Evolutionary conservation across 2,888 invertebrate genomes (phyloP), one percentile per base, ranked within the genome.

Genomic region (Disparrhopalites patrizii): DNA sequence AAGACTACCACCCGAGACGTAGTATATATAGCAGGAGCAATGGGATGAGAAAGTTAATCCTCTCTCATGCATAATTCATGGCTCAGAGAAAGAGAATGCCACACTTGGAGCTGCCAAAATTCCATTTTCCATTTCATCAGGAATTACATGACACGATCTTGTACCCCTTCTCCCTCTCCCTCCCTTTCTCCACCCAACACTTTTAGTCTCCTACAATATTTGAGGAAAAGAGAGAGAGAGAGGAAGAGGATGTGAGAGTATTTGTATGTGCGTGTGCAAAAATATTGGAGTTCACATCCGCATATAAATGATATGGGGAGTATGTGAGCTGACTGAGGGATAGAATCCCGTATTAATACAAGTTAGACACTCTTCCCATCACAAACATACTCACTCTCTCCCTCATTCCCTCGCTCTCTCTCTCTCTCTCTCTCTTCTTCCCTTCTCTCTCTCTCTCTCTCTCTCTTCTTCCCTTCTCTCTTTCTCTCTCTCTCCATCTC

Each of bases 41-140:
- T 31, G 43, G 47, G 60, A 60, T 60, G 31, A 60, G 47, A 40
- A 60, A 60, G 40, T 30, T 40, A 60, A 60, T 60, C 60, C 60
- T 43, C n/a, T n/a, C 60, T 60, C 60, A 60, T 60, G 40, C 60
- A 60, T 60, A 40, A 60, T 60, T 60, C 60, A 60, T 60, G 18
- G n/a, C 40, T 40, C 47, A 60, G 60, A 60, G 60, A 58, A 28
- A 47, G 60, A 47, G 47, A 47, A 60, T 47, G 47, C 60, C 60
- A 60, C 60, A 60, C 60, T 60, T 60, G 43, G 31, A 47, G 47
- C 47, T 60, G 60, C 60, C 60, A 60, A 60, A 60, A 30, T 60
- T 60, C 47, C 20, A 28, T 47, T 31, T 60, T 47, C 20, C 60
- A 60, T 47, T 60, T 60, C 60, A 60, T 40, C 10, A 23, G 15